phyloP scores from a whole-genome alignment of 2,888 invertebrate genomes.

The Hyalella azteca region DNA sequence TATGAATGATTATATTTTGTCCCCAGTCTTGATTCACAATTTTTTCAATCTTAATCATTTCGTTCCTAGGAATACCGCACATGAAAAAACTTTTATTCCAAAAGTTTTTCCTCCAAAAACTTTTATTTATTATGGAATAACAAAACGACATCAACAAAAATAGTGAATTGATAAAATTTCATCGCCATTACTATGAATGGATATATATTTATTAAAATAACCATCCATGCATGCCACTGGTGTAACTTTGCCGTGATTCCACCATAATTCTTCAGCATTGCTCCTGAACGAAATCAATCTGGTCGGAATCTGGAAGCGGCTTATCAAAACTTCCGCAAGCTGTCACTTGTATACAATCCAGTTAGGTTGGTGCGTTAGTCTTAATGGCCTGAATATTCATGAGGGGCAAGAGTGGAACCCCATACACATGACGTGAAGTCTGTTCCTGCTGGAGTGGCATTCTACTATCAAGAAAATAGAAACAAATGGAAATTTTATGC shows the following conservation, averaged over 20 bases:
- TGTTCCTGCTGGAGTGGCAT: background rate
- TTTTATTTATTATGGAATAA: background rate
- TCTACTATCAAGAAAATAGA: background rate
- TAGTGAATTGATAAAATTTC: background rate
- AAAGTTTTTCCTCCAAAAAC: too few relatives aligned
- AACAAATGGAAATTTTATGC: background rate
- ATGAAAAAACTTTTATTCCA: too few relatives aligned
- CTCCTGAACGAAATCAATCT: background rate
- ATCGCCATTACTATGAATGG: background rate
- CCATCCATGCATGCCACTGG: background rate
- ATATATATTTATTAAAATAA: background rate
- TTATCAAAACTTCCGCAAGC: background rate
- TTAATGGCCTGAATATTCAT: conserved; percentile 7
- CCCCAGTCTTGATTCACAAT: background rate
- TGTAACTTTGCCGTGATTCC: background rate
- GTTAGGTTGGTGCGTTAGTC: background rate
- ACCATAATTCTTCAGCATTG: background rate
- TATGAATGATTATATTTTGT: background rate
- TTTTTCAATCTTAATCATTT: background rate
- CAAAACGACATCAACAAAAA: background rate
- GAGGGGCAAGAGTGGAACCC: background rate
- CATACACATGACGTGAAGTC: background rate
- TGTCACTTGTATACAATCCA: background rate
- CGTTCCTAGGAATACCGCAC: background rate
- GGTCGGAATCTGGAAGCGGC: background rate